Evolutionary conservation across 2,888 invertebrate species (phyloP).

Genomic region (Caenorhabditis zanzibari): DNA sequence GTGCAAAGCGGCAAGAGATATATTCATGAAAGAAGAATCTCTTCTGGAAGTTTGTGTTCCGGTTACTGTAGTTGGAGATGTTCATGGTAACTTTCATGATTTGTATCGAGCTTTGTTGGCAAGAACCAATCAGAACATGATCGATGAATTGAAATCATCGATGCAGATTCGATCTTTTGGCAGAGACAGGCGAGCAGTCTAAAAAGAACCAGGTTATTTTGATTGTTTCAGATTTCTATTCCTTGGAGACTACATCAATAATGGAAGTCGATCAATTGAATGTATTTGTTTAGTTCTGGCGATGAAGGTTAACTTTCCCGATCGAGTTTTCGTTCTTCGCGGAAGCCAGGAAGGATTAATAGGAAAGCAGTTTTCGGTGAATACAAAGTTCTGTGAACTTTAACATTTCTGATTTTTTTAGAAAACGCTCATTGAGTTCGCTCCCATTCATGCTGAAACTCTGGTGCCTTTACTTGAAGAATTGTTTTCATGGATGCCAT

Average conservation of each 20-base stretch:
- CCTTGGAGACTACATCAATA: conserved; percentile 51
- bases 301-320: conserved; percentile 35
- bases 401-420: background rate
- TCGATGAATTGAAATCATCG: background rate
- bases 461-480: conserved; percentile 52
- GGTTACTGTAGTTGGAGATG: conserved; percentile 36
- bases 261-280: conserved; percentile 39
- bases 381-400: background rate
- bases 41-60: conserved; percentile 10
- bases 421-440: conserved; percentile 7
- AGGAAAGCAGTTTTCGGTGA: background rate
- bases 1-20: conserved; percentile 2
- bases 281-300: conserved; percentile 40
- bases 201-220: background rate
- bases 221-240: conserved; percentile 51
- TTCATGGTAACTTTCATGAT: conserved; percentile 52
- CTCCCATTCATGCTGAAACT: background rate
- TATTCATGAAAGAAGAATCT: conserved; percentile 13
- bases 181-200: background rate
- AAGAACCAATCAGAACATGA: background rate
- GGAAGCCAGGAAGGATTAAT: conserved; percentile 37
- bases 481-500: conserved; percentile 64
- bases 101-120: conserved; percentile 30
- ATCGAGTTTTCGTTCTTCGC: conserved; percentile 35
- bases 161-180: background rate